Percentiles rank a stretch among this genome's conserved stretches.
These are phyloP conservation scores for Sitobion miscanthi DNA, from an alignment of 1,140 invertebrate species.

Conservation along the genomic window DNA sequence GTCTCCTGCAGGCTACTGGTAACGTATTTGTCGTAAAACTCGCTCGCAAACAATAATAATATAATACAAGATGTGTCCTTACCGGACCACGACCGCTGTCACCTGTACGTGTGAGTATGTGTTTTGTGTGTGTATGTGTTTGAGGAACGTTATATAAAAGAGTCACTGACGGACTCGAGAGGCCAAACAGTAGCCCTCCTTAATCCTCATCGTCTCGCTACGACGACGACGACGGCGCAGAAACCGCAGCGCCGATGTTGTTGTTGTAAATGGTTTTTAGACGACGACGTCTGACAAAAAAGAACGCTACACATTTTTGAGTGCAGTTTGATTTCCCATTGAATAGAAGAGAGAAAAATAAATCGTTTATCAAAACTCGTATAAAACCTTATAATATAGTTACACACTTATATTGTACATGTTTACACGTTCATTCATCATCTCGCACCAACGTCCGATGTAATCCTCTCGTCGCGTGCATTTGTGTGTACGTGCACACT, in stretches of 20 bases:
- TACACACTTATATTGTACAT: neutral
- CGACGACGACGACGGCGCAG: neutral
- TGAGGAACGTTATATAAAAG: constrained; percentile 40
- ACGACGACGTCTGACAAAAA: neutral
- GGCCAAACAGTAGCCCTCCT: constrained; percentile 14
- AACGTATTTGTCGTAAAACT: neutral
- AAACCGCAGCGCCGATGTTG: neutral
- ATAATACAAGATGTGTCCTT: constrained; percentile 24
- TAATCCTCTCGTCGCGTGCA: neutral
- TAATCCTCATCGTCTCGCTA: neutral
- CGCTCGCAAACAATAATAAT: constrained; percentile 38
- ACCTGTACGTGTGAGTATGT: neutral
- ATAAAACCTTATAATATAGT: too few relatives aligned
- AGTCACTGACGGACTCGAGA: constrained; percentile 54
- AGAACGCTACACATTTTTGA: neutral
- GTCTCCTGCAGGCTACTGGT: constrained; percentile 34
- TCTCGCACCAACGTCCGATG: neutral
- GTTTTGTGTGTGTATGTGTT: neutral
- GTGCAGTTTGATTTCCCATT: constrained; percentile 39
- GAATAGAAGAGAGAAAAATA: constrained; percentile 12
- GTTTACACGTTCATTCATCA: neutral
- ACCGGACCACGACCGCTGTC: constrained; percentile 42
- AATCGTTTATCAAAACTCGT: constrained; percentile 36
- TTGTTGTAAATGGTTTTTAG: constrained; percentile 44
- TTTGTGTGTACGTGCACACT: neutral